phyloP scores from a whole-genome alignment of 1,140 invertebrate genomes.

The Goniozus legneri region DNA sequence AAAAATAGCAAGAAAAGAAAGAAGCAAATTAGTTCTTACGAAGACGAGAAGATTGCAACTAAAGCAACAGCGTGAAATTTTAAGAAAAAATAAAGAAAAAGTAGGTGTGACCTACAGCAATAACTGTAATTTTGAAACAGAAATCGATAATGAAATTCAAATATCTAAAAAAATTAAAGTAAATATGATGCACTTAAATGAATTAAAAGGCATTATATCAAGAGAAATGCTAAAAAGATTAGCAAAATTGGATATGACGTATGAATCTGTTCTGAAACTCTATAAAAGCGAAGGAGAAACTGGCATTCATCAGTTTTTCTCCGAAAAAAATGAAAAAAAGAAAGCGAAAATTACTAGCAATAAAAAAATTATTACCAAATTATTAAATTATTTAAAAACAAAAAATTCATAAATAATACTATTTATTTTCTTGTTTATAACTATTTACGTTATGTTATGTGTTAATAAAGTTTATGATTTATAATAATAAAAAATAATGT shows the following conservation, averaged over 20 bases:
- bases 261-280: background rate
- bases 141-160: background rate
- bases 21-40: background rate
- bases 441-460: no score
- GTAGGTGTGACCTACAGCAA: background rate
- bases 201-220: slow-evolving; percentile 2
- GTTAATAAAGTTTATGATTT: no score
- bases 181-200: slow-evolving; percentile 1
- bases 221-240: slow-evolving; percentile 5
- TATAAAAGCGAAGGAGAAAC: slow-evolving; percentile 4
- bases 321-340: slow-evolving; percentile 5
- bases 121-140: slow-evolving; percentile 3
- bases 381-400: background rate
- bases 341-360: slow-evolving; percentile 4
- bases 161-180: slow-evolving; percentile 1
- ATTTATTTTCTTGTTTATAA: no score
- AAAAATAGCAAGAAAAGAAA: slow-evolving; percentile 3
- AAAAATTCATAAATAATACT: no score
- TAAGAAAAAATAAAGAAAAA: slow-evolving; percentile 8
- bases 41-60: slow-evolving; percentile 5
- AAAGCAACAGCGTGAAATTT: slow-evolving; percentile 5
- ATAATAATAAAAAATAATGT: no score
- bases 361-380: slow-evolving; percentile 1
- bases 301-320: background rate
- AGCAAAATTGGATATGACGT: background rate